Base-by-base conservation (phyloP, 1,140 invertebrate species). In the Trypoxylus dichotomus region DNA sequence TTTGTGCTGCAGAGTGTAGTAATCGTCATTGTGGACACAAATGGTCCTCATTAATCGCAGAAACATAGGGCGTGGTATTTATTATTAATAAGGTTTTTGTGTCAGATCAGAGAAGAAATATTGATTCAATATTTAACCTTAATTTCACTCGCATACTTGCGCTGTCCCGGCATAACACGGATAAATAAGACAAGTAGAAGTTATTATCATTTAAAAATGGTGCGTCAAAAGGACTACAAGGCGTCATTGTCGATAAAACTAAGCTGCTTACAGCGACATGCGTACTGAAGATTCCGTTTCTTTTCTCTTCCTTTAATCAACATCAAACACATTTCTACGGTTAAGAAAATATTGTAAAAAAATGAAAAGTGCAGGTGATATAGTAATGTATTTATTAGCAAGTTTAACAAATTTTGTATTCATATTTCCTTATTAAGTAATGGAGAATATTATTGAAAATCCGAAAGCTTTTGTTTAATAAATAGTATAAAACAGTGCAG, bases 11-110 rank as follows among this genome's bases (percentile, higher is more conserved):
- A 63, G 58, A 8, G 6, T 27, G 21, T 29, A 27, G 10, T 25
- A 13, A 68, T 21, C 27, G 21, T 3, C 27, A 21, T 68, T 21
- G 6, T 25, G 25, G 25, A 29, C 25, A 68, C 60, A 68, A 68
- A 68, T 68, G 60, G 60, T 68, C 8, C 21, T 21, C 60, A 15
- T 68, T 68, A 27, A 68, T 25, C 24, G 60, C 27, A 29, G 27
- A 68, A 68, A 68, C 24, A 8, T 21, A 11, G 24, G 60, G 60
- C 60, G 60, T 68, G 60, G 60, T 29, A 68, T 68, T 68, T 68
- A 68, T 68, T 68, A 68, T 68, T 25, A 68, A 68, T 68, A 68
- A 29, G 60, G 60, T 68, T 68, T 68, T 68, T 29, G 60, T 68
- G 60, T 68, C 60, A 68, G n/a, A 68, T n/a, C 47, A 15, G 60